Percentiles rank a stretch among this genome's conserved stretches.
phyloP scores from a whole-genome alignment of 2,113 vertebrate species.

The Sitta europaea region DNA sequence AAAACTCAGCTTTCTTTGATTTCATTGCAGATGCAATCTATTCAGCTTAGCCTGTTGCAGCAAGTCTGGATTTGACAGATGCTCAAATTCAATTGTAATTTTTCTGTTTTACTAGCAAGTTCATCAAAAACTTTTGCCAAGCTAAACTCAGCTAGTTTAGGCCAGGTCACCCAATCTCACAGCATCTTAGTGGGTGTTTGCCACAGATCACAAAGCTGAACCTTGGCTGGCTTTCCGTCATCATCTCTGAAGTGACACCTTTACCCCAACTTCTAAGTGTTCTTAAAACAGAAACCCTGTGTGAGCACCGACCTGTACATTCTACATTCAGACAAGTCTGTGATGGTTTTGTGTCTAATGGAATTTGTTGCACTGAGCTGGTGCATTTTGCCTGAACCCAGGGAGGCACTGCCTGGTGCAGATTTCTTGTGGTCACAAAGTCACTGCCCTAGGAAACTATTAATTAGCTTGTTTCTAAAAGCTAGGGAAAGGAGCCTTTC shows the following conservation, averaged over 20 bases:
- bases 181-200: not conserved
- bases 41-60: not conserved
- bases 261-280: not conserved
- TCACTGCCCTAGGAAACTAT: not conserved
- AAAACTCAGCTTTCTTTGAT: not conserved
- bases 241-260: not conserved
- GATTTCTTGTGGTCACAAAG: not conserved
- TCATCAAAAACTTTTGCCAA: not conserved
- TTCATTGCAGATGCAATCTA: not conserved
- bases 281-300: not conserved
- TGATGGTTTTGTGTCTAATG: accelerated
- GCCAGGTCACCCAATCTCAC: not conserved
- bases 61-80: not conserved
- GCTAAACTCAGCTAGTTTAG: not conserved
- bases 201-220: not conserved
- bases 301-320: not conserved
- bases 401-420: not conserved
- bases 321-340: accelerated
- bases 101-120: not conserved
- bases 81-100: not conserved
- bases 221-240: not conserved
- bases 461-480: not conserved
- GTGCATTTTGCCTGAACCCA: not conserved
- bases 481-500: not conserved
- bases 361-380: not conserved